Conservation (phyloP, 2,888 invertebrate species). For the Antheraea assamensis region DNA sequence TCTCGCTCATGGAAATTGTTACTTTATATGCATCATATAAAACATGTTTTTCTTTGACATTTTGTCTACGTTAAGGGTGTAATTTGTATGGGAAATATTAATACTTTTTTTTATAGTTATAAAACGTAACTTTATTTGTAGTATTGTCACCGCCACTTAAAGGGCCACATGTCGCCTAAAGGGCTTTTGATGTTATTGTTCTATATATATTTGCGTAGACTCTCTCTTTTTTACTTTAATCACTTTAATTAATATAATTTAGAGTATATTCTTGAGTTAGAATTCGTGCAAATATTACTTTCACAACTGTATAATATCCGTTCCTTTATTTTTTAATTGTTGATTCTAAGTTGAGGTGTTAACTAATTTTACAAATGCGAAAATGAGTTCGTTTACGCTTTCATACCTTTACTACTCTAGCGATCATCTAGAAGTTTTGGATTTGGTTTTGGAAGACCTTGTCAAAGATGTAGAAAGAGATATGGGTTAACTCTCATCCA, state of each 20-base stretch:
- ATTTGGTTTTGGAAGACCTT: too few species aligned
- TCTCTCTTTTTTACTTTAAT: constrained; percentile 21
- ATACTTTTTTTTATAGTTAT: constrained; percentile 67
- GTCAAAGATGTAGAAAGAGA: too few species aligned
- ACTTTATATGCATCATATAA: constrained; percentile 19
- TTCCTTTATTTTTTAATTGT: too few species aligned
- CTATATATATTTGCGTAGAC: constrained; percentile 36
- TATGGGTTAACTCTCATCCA: too few species aligned
- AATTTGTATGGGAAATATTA: constrained; percentile 42
- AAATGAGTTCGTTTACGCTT: too few species aligned
- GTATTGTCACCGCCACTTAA: constrained; percentile 80
- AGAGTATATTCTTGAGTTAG: constrained; percentile 4
- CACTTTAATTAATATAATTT: constrained; percentile 16
- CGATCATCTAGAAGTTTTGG: too few species aligned
- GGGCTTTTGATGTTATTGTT: constrained; percentile 72
- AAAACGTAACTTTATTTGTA: constrained; percentile 78
- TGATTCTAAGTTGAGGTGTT: too few species aligned
- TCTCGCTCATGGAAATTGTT: constrained; percentile 21
- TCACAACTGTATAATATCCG: too few species aligned
- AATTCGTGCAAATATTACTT: too few species aligned
- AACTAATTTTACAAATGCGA: too few species aligned
- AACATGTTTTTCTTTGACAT: constrained; percentile 26
- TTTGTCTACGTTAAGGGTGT: constrained; percentile 38
- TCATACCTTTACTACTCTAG: too few species aligned
- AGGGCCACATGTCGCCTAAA: constrained; percentile 79